These are phyloP conservation scores for Melangyna quadrimaculata DNA, from an alignment of 2,888 invertebrate genomes.

Conservation along the genomic window DNA sequence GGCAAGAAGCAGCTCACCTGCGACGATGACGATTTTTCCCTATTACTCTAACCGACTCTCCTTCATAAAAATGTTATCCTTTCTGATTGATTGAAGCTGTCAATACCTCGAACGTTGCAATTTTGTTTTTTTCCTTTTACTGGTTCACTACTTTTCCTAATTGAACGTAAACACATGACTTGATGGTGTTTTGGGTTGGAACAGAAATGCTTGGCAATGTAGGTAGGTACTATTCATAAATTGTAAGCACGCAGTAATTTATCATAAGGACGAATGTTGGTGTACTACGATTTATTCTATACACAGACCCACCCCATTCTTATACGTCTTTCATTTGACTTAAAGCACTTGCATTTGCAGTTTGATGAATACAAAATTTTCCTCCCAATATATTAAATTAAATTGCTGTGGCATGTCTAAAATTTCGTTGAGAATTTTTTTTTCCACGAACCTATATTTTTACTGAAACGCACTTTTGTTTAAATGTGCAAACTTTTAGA, in stretches of 20 bases:
- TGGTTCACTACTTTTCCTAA: not conserved
- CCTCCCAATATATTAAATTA: no score
- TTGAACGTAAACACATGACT: slow-evolving; percentile 28
- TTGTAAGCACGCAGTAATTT: not conserved
- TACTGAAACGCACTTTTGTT: no score
- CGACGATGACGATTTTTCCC: not conserved
- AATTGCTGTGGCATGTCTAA: no score
- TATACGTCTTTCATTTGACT: no score
- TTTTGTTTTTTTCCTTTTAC: slow-evolving; percentile 4
- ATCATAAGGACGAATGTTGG: no score
- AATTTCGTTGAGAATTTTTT: no score
- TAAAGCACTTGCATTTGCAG: no score
- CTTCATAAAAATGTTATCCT: slow-evolving; percentile 56
- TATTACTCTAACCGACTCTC: not conserved
- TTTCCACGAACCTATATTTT: no score
- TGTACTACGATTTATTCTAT: no score
- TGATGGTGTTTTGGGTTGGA: not conserved
- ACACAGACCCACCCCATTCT: no score
- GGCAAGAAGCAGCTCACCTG: slow-evolving; percentile 23
- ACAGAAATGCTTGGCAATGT: not conserved
- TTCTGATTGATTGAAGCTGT: slow-evolving; percentile 78
- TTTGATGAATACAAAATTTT: no score
- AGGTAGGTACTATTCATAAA: not conserved
- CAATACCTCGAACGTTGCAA: slow-evolving; percentile 77
- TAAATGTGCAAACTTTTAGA: no score